Evolutionary conservation across 2,888 invertebrate species (phyloP).

Genomic region (Endotricha flammealis): DNA sequence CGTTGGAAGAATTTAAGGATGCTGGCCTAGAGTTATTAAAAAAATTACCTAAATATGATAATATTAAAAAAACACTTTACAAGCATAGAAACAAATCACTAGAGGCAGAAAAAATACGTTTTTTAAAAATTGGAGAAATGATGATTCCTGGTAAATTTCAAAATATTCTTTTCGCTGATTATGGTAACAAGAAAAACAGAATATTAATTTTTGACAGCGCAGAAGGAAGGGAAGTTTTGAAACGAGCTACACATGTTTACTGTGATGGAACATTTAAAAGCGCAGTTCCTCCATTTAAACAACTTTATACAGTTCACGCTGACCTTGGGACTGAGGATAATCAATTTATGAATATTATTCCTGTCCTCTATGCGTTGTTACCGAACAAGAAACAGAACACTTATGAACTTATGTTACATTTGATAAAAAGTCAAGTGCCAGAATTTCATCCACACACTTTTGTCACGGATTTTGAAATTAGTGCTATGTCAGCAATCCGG

Average conservation of each 20-base stretch:
- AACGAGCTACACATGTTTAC: conserved; percentile 5
- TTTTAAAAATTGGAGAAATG: conserved; percentile 4
- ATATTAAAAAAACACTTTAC: too few species aligned
- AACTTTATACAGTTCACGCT: conserved; percentile 5
- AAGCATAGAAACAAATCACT: conserved; percentile 3
- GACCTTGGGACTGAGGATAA: conserved; percentile 4
- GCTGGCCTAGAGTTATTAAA: too few species aligned
- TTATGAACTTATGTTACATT: not conserved
- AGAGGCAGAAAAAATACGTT: conserved; percentile 3
- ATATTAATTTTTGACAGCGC: conserved; percentile 4
- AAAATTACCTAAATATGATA: too few species aligned
- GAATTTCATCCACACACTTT: not conserved
- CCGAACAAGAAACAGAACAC: not conserved
- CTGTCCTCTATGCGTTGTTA: not conserved
- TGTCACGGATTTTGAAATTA: not conserved
- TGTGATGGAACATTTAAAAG: conserved; percentile 7
- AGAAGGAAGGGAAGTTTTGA: conserved; percentile 3
- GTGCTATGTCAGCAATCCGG: not conserved
- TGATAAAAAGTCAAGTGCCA: not conserved
- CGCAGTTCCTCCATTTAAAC: conserved; percentile 4
- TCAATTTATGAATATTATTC: too few species aligned
- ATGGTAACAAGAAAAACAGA: not conserved
- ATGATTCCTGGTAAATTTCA: conserved; percentile 3
- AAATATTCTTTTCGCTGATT: conserved; percentile 3
- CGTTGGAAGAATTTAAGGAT: too few species aligned